phyloP scores from a whole-genome alignment of 2,888 invertebrate genomes.

The Melitaea athalia region DNA sequence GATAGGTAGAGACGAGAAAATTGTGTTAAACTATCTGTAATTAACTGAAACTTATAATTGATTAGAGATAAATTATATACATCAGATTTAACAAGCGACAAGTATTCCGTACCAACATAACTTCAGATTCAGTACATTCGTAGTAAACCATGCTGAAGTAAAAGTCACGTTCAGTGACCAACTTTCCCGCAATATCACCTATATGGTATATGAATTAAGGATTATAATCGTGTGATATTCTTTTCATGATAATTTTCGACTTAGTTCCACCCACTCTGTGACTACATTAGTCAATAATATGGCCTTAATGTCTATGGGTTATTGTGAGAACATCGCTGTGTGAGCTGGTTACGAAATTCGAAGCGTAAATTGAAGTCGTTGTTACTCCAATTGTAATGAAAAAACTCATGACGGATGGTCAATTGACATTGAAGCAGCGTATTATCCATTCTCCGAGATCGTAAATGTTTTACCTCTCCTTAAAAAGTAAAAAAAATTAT shows the following conservation, averaged over 20 bases:
- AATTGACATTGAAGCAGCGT: background rate
- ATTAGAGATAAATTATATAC: background rate
- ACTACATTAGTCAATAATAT: slow-evolving; percentile 56
- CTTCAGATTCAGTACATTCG: slow-evolving; percentile 1
- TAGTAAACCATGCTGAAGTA: slow-evolving; percentile 18
- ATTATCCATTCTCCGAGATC: background rate
- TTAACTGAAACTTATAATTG: background rate
- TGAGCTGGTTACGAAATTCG: slow-evolving; percentile 23
- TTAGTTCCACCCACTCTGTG: slow-evolving; percentile 56
- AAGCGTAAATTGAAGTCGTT: background rate
- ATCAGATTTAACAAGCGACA: background rate
- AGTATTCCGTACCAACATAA: background rate
- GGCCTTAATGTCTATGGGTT: slow-evolving; percentile 54
- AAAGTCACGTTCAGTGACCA: background rate
- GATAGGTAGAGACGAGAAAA: no score
- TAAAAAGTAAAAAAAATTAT: no score
- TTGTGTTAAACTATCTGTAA: no score
- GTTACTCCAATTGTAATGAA: slow-evolving; percentile 4
- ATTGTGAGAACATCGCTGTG: slow-evolving; percentile 39
- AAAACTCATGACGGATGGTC: background rate
- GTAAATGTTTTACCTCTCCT: background rate
- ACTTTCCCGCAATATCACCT: background rate
- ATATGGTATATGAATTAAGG: background rate
- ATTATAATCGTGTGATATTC: slow-evolving; percentile 2
- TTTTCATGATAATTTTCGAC: slow-evolving; percentile 47